These are phyloP conservation scores for Microctonus hyperodae DNA, from an alignment of 2,888 invertebrate species.

Conservation along the genomic window DNA sequence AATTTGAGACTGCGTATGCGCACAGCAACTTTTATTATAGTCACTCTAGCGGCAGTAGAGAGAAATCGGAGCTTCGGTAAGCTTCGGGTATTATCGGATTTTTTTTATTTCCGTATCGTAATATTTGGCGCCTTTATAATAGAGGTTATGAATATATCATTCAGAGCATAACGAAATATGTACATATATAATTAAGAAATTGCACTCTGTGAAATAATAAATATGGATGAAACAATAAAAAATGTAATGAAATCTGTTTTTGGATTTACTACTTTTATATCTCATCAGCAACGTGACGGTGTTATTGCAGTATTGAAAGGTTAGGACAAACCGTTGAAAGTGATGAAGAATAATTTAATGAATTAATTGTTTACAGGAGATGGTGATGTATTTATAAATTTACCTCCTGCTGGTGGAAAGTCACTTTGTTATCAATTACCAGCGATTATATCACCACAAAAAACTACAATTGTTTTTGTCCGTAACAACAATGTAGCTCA, in stretches of 20 bases:
- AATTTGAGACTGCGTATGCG: neutral
- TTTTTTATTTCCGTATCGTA: too few relatives aligned
- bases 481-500: neutral
- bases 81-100: too few relatives aligned
- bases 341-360: neutral
- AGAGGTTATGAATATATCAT: too few relatives aligned
- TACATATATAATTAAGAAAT: neutral
- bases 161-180: too few relatives aligned
- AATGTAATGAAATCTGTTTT: neutral
- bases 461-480: slow-evolving; percentile 5
- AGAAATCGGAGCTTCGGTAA: too few relatives aligned
- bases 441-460: neutral
- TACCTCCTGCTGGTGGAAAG: slow-evolving; percentile 14
- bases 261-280: neutral
- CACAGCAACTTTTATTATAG: too few relatives aligned
- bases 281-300: neutral
- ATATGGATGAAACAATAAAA: neutral
- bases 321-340: neutral
- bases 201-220: neutral
- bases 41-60: too few relatives aligned
- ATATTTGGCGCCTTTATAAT: too few relatives aligned
- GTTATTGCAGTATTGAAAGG: neutral
- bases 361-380: neutral
- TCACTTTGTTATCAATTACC: slow-evolving; percentile 19
- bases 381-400: slow-evolving; percentile 16